A percentile compares a stretch with the other conserved stretches of the same genome.
Conservation (phyloP, 2,888 invertebrate species). For the Diarsia dahlii region DNA sequence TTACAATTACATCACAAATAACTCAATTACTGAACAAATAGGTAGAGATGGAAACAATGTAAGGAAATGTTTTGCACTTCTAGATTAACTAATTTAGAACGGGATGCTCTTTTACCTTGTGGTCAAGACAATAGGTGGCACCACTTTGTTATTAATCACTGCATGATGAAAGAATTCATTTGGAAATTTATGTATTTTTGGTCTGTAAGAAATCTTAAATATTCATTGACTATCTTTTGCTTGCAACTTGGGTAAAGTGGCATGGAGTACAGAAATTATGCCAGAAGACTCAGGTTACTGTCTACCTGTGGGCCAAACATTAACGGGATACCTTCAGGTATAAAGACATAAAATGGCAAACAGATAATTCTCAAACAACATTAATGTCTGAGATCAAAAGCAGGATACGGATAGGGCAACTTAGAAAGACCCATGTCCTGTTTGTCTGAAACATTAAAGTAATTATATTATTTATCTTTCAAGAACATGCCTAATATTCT, state of each 20-base stretch:
- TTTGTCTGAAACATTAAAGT: neutral
- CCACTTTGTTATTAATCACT: conserved; percentile 27
- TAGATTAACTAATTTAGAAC: conserved; percentile 21
- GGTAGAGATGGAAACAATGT: conserved; percentile 25
- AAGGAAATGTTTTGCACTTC: conserved; percentile 9
- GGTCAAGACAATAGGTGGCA: conserved; percentile 36
- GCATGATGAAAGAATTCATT: neutral
- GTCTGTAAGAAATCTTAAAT: neutral
- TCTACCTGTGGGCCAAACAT: neutral
- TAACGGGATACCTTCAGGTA: neutral
- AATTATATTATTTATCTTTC: neutral
- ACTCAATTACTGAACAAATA: conserved; percentile 28
- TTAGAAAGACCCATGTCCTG: neutral
- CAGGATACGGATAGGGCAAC: neutral
- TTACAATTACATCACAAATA: conserved; percentile 8
- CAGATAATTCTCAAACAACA: neutral
- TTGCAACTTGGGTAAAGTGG: neutral
- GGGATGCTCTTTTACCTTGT: conserved; percentile 21
- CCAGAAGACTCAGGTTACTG: neutral
- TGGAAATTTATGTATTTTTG: neutral
- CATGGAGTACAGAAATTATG: neutral
- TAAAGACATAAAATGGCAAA: neutral
- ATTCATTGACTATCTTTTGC: neutral
- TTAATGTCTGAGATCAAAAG: neutral
- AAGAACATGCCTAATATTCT: neutral